Conservation (phyloP, 1,140 invertebrate genomes). For the Calephelis virginiensis region DNA sequence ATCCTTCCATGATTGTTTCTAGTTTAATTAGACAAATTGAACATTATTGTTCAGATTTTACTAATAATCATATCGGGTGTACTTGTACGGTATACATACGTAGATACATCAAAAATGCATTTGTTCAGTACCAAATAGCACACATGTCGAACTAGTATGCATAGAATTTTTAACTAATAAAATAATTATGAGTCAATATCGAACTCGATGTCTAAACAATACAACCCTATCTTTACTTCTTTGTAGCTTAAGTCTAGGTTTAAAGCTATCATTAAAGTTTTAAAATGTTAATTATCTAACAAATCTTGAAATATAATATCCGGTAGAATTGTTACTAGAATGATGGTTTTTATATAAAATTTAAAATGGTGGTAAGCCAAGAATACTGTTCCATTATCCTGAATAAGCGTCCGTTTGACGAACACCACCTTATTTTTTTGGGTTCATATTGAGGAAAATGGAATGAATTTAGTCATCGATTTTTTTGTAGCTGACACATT, state of each 20-base stretch:
- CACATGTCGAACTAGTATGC: constrained; percentile 52
- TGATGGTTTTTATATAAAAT: constrained; percentile 74
- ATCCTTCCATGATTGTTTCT: constrained; percentile 66
- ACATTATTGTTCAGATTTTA: constrained; percentile 28
- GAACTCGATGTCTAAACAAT: constrained; percentile 21
- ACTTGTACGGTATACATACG: constrained; percentile 33
- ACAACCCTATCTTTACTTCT: constrained; percentile 55
- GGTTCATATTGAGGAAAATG: constrained; percentile 44
- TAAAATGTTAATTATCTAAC: constrained; percentile 66
- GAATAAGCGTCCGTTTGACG: constrained; percentile 33
- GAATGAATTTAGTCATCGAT: constrained; percentile 45
- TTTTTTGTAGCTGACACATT: constrained; percentile 59
- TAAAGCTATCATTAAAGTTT: constrained; percentile 63
- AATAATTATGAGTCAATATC: constrained; percentile 38
- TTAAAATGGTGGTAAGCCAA: constrained; percentile 52
- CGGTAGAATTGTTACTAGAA: constrained; percentile 77
- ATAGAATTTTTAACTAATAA: constrained; percentile 56
- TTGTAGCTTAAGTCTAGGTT: constrained; percentile 69
- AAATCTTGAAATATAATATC: constrained; percentile 68
- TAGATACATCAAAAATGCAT: constrained; percentile 67
- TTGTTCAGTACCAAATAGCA: constrained; percentile 70
- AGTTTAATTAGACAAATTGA: constrained; percentile 38
- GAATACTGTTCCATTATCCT: constrained; percentile 48
- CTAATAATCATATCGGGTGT: constrained; percentile 34
- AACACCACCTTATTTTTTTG: constrained; percentile 50